phyloP scores from a whole-genome alignment of 2,888 invertebrate species.

The Microplitis deprimator region DNA sequence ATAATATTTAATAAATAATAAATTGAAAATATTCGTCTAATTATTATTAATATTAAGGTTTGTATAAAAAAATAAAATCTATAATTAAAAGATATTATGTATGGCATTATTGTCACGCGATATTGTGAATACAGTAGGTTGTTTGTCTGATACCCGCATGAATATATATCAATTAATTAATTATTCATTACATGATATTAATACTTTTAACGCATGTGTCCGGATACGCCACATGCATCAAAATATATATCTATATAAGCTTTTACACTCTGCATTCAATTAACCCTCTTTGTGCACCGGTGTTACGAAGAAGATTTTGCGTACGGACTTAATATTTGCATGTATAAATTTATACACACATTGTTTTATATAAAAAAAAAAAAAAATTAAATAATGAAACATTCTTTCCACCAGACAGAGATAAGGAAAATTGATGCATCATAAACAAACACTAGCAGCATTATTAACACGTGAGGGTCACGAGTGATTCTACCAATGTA shows the following conservation, averaged over 20 bases:
- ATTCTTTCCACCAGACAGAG: not conserved
- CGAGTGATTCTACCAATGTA: not conserved
- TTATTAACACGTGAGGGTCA: conserved; percentile 25
- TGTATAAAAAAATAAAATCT: not conserved
- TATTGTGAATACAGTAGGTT: not conserved
- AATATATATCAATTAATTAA: conserved; percentile 21
- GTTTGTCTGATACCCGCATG: conserved; percentile 1
- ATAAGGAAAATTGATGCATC: conserved; percentile 10
- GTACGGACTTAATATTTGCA: not conserved
- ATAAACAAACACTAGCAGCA: conserved; percentile 6
- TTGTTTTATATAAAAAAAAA: not conserved
- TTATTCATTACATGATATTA: conserved; percentile 26
- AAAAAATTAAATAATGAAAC: not conserved
- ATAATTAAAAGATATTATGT: not conserved
- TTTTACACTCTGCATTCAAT: not conserved
- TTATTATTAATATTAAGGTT: not conserved
- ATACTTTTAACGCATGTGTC: not conserved
- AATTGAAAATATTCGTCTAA: not conserved
- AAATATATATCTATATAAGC: not conserved
- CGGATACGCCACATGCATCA: not conserved
- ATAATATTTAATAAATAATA: not conserved
- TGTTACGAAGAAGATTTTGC: not conserved
- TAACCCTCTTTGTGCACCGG: not conserved
- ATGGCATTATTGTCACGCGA: conserved; percentile 10
- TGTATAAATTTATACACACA: not conserved